Conservation (phyloP, 2,113 vertebrate species). For the Salvator merianae region DNA sequence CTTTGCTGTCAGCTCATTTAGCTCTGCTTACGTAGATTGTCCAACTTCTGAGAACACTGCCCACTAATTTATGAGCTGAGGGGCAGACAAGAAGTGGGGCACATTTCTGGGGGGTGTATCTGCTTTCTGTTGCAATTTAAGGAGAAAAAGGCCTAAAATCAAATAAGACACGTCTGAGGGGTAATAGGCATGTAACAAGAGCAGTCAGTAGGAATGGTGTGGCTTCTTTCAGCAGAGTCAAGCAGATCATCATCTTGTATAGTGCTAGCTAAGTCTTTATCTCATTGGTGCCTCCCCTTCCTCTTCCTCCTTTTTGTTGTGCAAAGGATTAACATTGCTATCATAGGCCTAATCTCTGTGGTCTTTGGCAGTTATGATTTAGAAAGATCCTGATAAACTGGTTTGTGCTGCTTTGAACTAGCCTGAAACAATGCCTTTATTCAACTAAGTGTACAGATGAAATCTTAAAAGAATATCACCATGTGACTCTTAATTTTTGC, state of each 20-base stretch:
- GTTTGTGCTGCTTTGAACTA: conserved; percentile 22
- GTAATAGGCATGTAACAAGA: conserved; percentile 14
- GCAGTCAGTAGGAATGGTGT: background rate
- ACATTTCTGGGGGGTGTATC: background rate
- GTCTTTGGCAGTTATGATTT: background rate
- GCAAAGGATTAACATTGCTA: background rate
- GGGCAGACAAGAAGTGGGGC: too few species aligned
- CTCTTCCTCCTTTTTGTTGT: background rate
- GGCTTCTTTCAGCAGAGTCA: background rate
- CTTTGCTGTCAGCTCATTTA: too few species aligned
- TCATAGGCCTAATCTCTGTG: conserved; percentile 6
- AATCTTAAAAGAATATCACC: background rate
- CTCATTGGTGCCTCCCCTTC: background rate
- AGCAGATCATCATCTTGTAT: background rate
- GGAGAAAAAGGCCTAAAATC: background rate
- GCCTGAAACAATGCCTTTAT: background rate
- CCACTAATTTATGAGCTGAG: too few species aligned
- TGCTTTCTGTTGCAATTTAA: background rate
- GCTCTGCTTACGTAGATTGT: too few species aligned
- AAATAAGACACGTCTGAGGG: background rate
- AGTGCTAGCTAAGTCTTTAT: background rate
- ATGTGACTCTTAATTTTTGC: conserved; percentile 12
- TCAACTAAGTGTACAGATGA: background rate
- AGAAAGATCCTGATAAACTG: conserved; percentile 13
- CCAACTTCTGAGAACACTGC: too few species aligned